Base-by-base conservation (phyloP, 92 coral and sea anemone genomes). In the Palythoa grandiflora region DNA sequence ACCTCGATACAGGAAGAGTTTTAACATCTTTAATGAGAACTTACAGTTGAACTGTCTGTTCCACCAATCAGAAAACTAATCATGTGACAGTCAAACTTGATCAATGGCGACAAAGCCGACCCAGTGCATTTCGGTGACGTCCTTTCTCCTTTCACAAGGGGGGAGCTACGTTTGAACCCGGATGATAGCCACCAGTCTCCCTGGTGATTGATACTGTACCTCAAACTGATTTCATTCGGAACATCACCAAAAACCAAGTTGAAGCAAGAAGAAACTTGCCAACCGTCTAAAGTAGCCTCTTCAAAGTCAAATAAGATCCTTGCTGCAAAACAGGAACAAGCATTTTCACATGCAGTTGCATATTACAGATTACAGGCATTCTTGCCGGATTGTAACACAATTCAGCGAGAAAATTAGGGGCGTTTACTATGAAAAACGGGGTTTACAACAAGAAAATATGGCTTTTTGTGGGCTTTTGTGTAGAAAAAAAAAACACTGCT, bases 101-200 rank as follows among this genome's bases (percentile, higher is more conserved):
- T 2, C 74, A 81, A 10, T 17, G 86, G 86, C 2, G 86, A 81
- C 20, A 81, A 21, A 19, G 86, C 86, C 9, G 37, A 2, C 47
- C 86, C 86, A 6, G 63, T 81, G 19, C 38, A 28, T 61, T 40
- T 44, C 86, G 1, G 2, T 28, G 86, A 44, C 11, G 36, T n/a
- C 20, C 3, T 20, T 53, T 65, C 74, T 65, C 75, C 86, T 81
- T 81, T 81, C 4, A 3, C 75, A 13, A 81, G 75, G 11, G 86
- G 75, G 11, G 86, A 81, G 39, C 14, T 81, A n/a, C 86, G 74
- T 17, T 81, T 81, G 73, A 81, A 81, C 47, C 86, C 86, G 14
- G 86, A 81, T 5, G 86, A 81, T 0, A 81, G n/a, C 86, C 86
- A 81, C 86, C 86, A 81, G 38, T 81, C 86, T 44, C 86, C 86